Evolutionary conservation across 2,113 vertebrate species (phyloP), one percentile per base, ranked within the genome.

Genomic region (Pseudopipra pipra): DNA sequence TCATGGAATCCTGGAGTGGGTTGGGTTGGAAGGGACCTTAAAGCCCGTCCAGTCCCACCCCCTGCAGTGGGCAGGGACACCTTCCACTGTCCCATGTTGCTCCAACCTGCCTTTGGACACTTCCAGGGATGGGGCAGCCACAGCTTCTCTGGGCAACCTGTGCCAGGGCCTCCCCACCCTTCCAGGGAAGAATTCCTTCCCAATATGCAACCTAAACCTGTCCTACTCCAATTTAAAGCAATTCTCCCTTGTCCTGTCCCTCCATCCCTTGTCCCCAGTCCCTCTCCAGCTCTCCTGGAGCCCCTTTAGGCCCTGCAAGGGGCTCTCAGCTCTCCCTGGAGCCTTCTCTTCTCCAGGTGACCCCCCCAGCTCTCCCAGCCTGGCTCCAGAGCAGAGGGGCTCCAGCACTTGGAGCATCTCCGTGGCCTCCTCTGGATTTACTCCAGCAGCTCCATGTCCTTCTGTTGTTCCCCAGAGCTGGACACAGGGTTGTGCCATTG

Each of bases 61-160:
- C 24, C 0, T 33, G 41, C 41, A 28, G 8, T 33, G 30, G 39
- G 41, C 30, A 65, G 41, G 41, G 11, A 27, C 68, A 44, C 37
- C 25, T 67, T 0, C 44, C 35, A 2, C 25, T 2, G 0, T 2
- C 58, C 49, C 85, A 43, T 49, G 35, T 0, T 22, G 43, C 51
- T 28, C 59, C 84, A 78, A 0, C 65, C 85, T 28, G 55, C 46
- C 65, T 31, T 35, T 18, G 58, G 49, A 2, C 66, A 87, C 49
- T 79, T 11, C 41, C 75, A 63, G 85, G 49, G 66, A 30, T 79
- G 66, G 66, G 56, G 39, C 74, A 78, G 54, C 84, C 73, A 7
- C 63, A 77, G 55, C 73, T 61, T 4, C 63, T 44, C 37, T 59
- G 72, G 11, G 12, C 4, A 62, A 6, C 2, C 18, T 5, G 4